Evolutionary conservation across 2,888 invertebrate species (phyloP), one percentile per base, ranked within the genome.

Genomic region (Tribolium freemani): DNA sequence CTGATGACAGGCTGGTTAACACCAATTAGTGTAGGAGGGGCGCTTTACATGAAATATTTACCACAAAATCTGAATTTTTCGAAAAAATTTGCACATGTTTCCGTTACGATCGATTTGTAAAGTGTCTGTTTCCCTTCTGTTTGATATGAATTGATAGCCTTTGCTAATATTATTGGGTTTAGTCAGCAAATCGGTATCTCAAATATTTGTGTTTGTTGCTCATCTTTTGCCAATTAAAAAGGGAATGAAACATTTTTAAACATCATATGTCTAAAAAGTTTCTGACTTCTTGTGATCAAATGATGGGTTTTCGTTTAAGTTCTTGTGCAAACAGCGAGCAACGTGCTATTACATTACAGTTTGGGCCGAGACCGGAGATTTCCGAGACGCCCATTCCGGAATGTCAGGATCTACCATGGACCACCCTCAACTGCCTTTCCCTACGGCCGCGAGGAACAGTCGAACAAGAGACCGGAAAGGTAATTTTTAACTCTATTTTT

Each of bases 281-380:
- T 16, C 16, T 3, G 26, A 26, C 5, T 26, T 26, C 5, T 3
- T 5, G 26, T 3, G 5, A 21, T 21, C 3, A 21, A 21, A 46
- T 46, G 11, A 48, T 46, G 60, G 26, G 16, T 31, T 13, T 58
- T 38, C 2, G 20, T 16, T 63, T 67, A 46, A 16, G 67, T 57
- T 64, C 30, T 31, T 57, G 71, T 64, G 11, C n/a, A 74, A 61
- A 75, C 80, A 76, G 72, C 83, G 83, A 83, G 83, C 82, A 82
- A 82, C 80, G 75, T 74, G 69, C 54, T 77, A 75, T 74, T 82
- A 80, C 87, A 86, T 91, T 90, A 79, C 92, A 96, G 95, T 95
- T 86, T 95, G 95, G 95, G 94, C 95, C 76, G 95, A 95, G 87
- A 93, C 93, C 70, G 94, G 94, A 76, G 95, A 95, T 88, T 95